Conservation (phyloP, 2,888 invertebrate species). For the Tubiluchus corallicola region DNA sequence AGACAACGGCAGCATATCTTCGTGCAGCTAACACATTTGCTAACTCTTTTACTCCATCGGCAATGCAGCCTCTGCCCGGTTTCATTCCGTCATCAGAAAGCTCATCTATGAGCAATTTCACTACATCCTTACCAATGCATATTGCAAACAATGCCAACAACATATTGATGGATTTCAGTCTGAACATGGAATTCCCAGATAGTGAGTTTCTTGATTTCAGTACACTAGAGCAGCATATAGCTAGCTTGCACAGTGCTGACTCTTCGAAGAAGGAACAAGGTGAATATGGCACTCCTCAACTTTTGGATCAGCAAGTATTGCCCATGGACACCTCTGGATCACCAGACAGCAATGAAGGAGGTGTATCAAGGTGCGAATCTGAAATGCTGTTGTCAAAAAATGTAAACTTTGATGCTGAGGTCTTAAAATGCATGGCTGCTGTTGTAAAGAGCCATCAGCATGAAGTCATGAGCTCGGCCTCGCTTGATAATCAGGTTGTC, state of each 20-base stretch:
- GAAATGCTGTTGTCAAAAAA: too few species aligned
- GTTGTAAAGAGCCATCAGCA: background rate
- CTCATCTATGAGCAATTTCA: too few species aligned
- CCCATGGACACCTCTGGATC: background rate
- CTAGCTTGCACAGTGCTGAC: background rate
- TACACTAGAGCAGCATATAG: background rate
- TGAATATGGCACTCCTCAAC: too few species aligned
- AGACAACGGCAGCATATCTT: constrained; percentile 16
- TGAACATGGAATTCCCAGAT: background rate
- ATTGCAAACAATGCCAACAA: too few species aligned
- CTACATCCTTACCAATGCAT: too few species aligned
- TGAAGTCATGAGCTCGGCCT: background rate
- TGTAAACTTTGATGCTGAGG: too few species aligned
- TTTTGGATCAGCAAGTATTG: background rate
- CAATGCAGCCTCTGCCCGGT: background rate
- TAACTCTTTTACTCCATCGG: background rate
- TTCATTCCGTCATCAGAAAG: background rate
- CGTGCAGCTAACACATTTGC: background rate
- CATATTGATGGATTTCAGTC: background rate
- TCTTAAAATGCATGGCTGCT: too few species aligned
- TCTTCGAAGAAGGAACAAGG: background rate
- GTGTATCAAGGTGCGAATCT: too few species aligned
- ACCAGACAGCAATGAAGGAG: background rate
- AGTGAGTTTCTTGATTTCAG: background rate
- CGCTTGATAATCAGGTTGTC: background rate